A percentile compares a stretch with the other conserved stretches of the same genome.
Conservation (phyloP, 2,888 invertebrate genomes). For the Lepidonotus clava region DNA sequence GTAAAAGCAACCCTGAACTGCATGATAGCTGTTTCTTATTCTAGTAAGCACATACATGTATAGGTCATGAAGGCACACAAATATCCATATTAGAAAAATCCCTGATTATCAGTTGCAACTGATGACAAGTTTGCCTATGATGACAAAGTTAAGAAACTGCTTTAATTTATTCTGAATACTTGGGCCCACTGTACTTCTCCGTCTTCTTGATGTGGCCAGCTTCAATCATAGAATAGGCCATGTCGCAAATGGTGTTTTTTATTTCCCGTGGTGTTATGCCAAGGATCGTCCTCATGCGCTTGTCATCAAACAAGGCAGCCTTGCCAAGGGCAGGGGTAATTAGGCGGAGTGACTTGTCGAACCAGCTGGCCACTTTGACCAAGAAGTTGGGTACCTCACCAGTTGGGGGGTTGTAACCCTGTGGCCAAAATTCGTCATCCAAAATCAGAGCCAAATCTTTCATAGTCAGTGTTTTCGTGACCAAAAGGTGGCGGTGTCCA, state of each 20-base stretch:
- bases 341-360: constrained; percentile 73
- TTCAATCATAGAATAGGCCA: constrained; percentile 82
- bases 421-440: constrained; percentile 78
- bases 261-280: constrained; percentile 81
- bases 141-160: no score
- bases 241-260: constrained; percentile 81
- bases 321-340: constrained; percentile 46
- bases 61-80: no score
- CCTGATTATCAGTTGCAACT: no score
- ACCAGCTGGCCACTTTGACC: constrained; percentile 79
- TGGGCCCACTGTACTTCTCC: constrained; percentile 69
- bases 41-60: no score
- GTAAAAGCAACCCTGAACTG: no score
- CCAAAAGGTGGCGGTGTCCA: constrained; percentile 80
- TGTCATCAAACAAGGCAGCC: constrained; percentile 70
- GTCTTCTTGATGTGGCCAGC: constrained; percentile 80
- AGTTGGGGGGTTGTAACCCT: constrained; percentile 80
- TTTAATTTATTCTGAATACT: background rate
- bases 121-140: no score
- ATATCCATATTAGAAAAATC: no score
- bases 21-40: no score
- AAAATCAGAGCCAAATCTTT: constrained; percentile 81
- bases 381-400: constrained; percentile 79
- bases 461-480: constrained; percentile 80
- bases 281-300: constrained; percentile 81